A percentile compares a stretch with the other conserved stretches of the same genome.
Evolutionary conservation across 2,797 vertebrate species (phyloP).

Genomic region (Microcaecilia unicolor): DNA sequence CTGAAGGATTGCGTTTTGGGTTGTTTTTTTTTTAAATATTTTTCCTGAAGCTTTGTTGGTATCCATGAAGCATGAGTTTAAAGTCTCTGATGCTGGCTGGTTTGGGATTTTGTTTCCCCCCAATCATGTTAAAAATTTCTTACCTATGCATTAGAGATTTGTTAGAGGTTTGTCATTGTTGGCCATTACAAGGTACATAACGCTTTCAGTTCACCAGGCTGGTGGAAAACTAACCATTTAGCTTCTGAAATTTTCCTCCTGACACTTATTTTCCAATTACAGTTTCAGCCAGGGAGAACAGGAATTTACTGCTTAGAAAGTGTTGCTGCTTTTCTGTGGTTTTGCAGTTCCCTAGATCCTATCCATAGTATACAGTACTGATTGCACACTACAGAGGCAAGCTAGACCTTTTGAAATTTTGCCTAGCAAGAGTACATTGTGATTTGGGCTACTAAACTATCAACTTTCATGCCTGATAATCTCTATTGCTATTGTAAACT

Average conservation of each 20-base stretch:
- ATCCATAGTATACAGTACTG: too few species aligned
- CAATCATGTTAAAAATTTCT: too few species aligned
- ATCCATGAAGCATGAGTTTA: constrained; percentile 46
- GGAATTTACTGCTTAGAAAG: constrained; percentile 35
- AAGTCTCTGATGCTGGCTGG: constrained; percentile 36
- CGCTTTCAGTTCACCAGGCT: constrained; percentile 35
- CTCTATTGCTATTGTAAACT: too few species aligned
- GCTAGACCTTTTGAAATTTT: too few species aligned
- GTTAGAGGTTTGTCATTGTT: constrained; percentile 42
- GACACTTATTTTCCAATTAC: constrained; percentile 54
- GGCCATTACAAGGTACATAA: constrained; percentile 34
- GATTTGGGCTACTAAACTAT: too few species aligned
- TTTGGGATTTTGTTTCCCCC: background rate
- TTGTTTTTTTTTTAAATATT: too few species aligned
- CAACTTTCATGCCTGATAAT: too few species aligned
- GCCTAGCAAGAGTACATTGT: too few species aligned
- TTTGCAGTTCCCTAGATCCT: too few species aligned
- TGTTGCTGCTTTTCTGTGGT: too few species aligned
- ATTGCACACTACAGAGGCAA: too few species aligned
- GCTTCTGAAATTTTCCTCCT: constrained; percentile 34
- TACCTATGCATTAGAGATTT: too few species aligned
- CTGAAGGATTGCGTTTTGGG: constrained; percentile 28
- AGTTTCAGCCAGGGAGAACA: constrained; percentile 49
- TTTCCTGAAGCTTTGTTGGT: constrained; percentile 47
- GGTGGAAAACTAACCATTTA: constrained; percentile 33